phyloP scores from a whole-genome alignment of 2,113 vertebrate species.

The Dipodomys ordii region DNA sequence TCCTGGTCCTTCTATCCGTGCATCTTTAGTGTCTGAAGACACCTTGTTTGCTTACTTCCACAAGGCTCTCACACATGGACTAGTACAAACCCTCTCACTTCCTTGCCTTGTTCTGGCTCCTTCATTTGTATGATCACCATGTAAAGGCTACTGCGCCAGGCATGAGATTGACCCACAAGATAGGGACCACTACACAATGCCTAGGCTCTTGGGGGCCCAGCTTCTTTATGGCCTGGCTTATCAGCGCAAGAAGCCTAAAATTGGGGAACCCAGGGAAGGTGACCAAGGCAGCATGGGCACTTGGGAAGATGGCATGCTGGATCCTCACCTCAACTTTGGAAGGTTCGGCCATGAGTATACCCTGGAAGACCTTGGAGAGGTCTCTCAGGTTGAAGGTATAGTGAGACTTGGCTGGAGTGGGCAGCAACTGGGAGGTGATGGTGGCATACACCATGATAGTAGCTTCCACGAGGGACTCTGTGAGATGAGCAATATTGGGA shows the following conservation, averaged over 20 bases:
- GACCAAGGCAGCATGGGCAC: not conserved
- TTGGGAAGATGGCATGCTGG: not conserved
- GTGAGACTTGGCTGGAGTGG: conserved; percentile 95
- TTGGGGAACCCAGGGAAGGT: not conserved
- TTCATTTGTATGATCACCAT: not conserved
- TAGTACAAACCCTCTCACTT: not conserved
- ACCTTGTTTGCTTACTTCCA: not conserved
- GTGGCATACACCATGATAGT: conserved; percentile 90
- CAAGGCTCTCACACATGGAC: too few relatives aligned
- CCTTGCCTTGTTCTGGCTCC: not conserved
- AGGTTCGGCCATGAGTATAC: conserved; percentile 94
- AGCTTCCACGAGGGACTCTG: conserved; percentile 89
- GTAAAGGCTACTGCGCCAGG: not conserved
- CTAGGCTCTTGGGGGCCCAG: not conserved
- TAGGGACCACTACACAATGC: not conserved
- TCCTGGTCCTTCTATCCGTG: not conserved
- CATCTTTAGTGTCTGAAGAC: not conserved
- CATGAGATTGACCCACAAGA: not conserved
- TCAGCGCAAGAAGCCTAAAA: not conserved
- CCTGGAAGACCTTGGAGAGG: conserved; percentile 97
- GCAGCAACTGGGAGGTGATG: conserved; percentile 93
- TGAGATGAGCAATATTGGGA: conserved; percentile 86
- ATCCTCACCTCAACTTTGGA: conserved; percentile 88
- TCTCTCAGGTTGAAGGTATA: conserved; percentile 97
- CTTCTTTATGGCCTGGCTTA: too few relatives aligned